Conservation (phyloP, 2,113 vertebrate genomes). For the Polyodon spathula region DNA sequence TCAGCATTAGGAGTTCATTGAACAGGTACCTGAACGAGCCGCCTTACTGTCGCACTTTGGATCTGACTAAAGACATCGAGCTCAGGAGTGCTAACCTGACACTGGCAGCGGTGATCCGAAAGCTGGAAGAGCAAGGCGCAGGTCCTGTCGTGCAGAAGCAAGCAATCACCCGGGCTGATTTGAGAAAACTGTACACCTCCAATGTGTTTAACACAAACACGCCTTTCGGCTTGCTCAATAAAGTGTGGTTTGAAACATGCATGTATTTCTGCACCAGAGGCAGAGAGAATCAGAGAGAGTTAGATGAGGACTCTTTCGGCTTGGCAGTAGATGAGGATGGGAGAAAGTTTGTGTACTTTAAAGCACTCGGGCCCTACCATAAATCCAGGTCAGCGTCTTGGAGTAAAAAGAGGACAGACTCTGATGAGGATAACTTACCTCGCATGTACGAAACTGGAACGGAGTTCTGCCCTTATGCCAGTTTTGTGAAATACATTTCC, state of each 20-base stretch:
- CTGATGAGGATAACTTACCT: slow-evolving; percentile 80
- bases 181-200: slow-evolving; percentile 82
- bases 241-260: slow-evolving; percentile 97
- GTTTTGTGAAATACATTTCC: slow-evolving; percentile 86
- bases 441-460: slow-evolving; percentile 95
- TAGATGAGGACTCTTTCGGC: slow-evolving; percentile 91
- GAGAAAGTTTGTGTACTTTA: slow-evolving; percentile 85
- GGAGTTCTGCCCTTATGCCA: slow-evolving; percentile 84
- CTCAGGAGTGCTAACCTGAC: slow-evolving; percentile 89
- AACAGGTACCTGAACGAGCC: slow-evolving; percentile 97
- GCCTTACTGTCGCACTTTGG: slow-evolving; percentile 86
- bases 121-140: slow-evolving; percentile 87
- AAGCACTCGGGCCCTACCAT: slow-evolving; percentile 80
- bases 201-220: slow-evolving; percentile 74
- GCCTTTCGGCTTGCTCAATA: slow-evolving; percentile 89
- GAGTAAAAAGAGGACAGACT: slow-evolving; percentile 76
- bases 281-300: slow-evolving; percentile 90
- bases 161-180: slow-evolving; percentile 85
- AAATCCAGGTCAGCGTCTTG: slow-evolving; percentile 78
- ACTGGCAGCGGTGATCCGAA: slow-evolving; percentile 84
- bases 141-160: slow-evolving; percentile 95
- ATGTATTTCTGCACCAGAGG: slow-evolving; percentile 97
- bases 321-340: slow-evolving; percentile 82
- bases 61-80: slow-evolving; percentile 96
- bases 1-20: slow-evolving; percentile 94